A percentile compares a stretch with the other conserved stretches of the same genome.
Evolutionary conservation across 2,888 invertebrate species (phyloP).

Genomic region (Tetranychus truncatus): DNA sequence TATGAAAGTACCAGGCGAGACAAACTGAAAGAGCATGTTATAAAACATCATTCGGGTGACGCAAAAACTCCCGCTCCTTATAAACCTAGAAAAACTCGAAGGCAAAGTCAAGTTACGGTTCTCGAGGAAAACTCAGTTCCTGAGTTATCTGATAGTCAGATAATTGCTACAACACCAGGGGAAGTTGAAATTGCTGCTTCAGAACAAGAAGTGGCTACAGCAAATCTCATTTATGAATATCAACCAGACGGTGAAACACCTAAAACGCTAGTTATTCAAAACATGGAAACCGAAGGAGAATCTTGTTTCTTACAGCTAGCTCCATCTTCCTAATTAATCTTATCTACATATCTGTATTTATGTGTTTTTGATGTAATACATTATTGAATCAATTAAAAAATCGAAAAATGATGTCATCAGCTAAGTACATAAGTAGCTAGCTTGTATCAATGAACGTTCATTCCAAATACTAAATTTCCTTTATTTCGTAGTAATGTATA

Average conservation of each 20-base stretch:
- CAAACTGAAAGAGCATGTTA: slow-evolving; percentile 43
- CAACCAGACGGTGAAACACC: background rate
- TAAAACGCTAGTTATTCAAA: background rate
- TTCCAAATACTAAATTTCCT: no score
- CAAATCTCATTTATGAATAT: slow-evolving; percentile 18
- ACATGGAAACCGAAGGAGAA: background rate
- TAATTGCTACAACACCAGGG: slow-evolving; percentile 12
- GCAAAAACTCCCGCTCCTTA: slow-evolving; percentile 27
- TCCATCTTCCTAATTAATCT: background rate
- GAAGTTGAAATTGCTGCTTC: slow-evolving; percentile 15
- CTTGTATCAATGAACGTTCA: no score
- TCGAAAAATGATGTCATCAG: no score
- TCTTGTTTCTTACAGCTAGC: background rate
- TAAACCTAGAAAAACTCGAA: slow-evolving; percentile 26
- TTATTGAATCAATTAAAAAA: background rate
- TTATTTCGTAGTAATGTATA: no score
- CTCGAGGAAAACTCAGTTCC: slow-evolving; percentile 1
- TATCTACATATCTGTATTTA: background rate
- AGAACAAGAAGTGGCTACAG: slow-evolving; percentile 17
- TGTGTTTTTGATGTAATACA: background rate
- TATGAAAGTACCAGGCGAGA: slow-evolving; percentile 46
- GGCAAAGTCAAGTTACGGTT: background rate
- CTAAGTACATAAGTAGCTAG: no score
- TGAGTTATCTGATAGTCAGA: background rate
- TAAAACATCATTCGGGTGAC: slow-evolving; percentile 33